Evolutionary conservation across 2,797 vertebrate species (phyloP).

Genomic region (Sorex maritimensis): DNA sequence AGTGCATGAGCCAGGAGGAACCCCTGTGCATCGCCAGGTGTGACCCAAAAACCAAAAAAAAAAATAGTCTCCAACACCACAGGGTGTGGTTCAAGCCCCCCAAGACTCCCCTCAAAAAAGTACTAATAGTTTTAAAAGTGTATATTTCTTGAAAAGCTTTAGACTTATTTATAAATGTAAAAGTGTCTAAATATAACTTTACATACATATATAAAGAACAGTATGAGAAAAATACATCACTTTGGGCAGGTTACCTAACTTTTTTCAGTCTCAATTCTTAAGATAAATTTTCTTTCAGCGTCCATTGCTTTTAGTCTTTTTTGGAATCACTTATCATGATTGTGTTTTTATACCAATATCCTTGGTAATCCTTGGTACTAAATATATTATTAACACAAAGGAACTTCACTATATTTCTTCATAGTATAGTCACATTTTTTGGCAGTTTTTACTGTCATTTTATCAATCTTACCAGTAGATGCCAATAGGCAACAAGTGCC

Average conservation of each 20-base stretch:
- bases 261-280: conserved; percentile 24
- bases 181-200: not conserved
- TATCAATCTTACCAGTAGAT: not conserved
- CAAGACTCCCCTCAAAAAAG: no score
- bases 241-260: not conserved
- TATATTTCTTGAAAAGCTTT: not conserved
- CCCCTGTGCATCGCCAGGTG: no score
- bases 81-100: no score
- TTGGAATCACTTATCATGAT: not conserved
- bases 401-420: conserved; percentile 39
- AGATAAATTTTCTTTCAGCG: not conserved
- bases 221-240: not conserved
- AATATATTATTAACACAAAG: not conserved
- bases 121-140: not conserved
- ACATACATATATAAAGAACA: not conserved
- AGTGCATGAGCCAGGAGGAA: no score
- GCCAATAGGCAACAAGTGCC: not conserved
- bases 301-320: not conserved
- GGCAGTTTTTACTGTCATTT: not conserved
- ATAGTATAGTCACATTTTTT: no score
- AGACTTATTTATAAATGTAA: not conserved
- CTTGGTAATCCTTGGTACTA: not conserved
- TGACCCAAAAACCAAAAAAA: no score
- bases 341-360: not conserved
- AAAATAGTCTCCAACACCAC: no score